phyloP scores from a whole-genome alignment of 2,113 vertebrate species.

The Cercopithecus mona region DNA sequence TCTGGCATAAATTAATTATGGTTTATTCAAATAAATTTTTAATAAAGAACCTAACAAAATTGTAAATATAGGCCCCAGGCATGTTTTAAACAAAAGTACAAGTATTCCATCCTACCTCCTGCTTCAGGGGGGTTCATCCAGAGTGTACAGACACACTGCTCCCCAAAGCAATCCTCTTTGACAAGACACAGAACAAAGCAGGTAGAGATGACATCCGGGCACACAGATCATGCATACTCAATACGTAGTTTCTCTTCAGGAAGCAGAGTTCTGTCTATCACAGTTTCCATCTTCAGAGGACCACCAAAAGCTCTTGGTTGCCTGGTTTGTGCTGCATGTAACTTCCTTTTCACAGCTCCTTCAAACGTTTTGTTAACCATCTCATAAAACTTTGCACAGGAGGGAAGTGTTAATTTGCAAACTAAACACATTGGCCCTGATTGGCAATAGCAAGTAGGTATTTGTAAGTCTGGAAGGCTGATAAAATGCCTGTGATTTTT shows the following conservation, averaged over 20 bases:
- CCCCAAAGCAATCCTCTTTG: background rate
- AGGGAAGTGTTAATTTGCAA: background rate
- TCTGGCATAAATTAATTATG: slow-evolving; percentile 51
- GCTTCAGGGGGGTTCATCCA: background rate
- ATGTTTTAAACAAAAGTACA: slow-evolving; percentile 19
- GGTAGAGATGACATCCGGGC: background rate
- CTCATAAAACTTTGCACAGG: background rate
- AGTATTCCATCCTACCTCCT: background rate
- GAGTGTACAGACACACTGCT: background rate
- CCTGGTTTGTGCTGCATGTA: background rate
- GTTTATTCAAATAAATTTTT: slow-evolving; percentile 57
- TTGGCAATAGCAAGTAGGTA: background rate
- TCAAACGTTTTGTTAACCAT: background rate
- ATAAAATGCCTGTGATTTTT: background rate
- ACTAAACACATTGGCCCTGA: background rate
- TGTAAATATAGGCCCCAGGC: background rate
- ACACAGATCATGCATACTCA: background rate
- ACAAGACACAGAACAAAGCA: background rate
- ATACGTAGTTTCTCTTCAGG: background rate
- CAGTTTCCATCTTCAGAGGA: background rate
- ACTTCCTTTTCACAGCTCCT: background rate
- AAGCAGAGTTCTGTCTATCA: background rate
- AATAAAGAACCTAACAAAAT: slow-evolving; percentile 44
- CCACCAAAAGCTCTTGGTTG: background rate
- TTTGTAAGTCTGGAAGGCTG: background rate